Conservation (phyloP, 1,140 invertebrate species). For the Sinella curviseta region DNA sequence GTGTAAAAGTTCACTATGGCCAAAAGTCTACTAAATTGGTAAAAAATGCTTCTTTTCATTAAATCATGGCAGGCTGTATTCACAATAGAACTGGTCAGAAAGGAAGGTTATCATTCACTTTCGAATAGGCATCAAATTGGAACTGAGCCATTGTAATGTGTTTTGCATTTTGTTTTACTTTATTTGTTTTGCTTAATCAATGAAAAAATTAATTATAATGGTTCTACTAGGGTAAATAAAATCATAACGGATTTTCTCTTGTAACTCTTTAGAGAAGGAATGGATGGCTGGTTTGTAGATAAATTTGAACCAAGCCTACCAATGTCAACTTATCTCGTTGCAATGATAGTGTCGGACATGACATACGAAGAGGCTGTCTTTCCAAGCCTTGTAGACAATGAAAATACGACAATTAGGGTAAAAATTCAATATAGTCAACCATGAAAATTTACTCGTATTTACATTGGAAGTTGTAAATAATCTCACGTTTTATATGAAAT, state of each 20-base stretch:
- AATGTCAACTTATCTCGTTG: slow-evolving; percentile 37
- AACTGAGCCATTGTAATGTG: slow-evolving; percentile 46
- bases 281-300: slow-evolving; percentile 17
- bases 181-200: no score
- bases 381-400: neutral
- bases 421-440: neutral
- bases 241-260: neutral
- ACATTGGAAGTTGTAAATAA: neutral
- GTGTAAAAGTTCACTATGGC: no score
- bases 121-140: slow-evolving; percentile 57
- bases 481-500: no score
- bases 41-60: neutral
- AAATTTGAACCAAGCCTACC: slow-evolving; percentile 23
- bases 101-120: slow-evolving; percentile 52
- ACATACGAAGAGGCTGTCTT: slow-evolving; percentile 24
- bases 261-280: neutral
- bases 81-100: slow-evolving; percentile 62
- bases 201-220: neutral
- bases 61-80: slow-evolving; percentile 59
- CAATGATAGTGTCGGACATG: slow-evolving; percentile 38
- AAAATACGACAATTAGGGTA: neutral
- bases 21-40: slow-evolving; percentile 40
- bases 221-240: no score
- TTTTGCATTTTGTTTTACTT: neutral
- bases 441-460: neutral